phyloP scores from a whole-genome alignment of 2,113 vertebrate genomes.

The Grantiella picta region DNA sequence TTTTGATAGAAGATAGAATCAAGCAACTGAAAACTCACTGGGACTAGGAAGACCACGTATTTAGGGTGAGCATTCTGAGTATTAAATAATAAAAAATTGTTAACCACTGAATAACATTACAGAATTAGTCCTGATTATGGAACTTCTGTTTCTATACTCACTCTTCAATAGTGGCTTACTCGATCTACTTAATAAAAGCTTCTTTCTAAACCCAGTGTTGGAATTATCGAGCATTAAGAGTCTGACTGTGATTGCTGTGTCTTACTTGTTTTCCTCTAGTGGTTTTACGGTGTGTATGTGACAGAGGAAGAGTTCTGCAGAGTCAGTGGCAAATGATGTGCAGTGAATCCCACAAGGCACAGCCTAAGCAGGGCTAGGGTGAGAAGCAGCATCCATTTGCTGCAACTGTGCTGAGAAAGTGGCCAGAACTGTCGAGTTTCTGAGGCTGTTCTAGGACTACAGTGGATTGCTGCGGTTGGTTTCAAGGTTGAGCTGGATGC shows the following conservation, averaged over 20 bases:
- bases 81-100: background rate
- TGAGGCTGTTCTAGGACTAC: background rate
- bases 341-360: too few relatives aligned
- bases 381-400: background rate
- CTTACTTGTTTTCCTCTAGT: background rate
- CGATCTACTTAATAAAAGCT: constrained; percentile 30
- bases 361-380: background rate
- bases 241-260: background rate
- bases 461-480: too few relatives aligned
- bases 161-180: background rate
- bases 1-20: background rate
- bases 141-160: background rate
- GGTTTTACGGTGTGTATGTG: background rate
- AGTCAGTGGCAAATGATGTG: background rate
- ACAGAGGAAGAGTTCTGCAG: background rate
- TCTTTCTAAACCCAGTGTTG: background rate
- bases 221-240: background rate
- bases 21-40: background rate
- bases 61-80: background rate
- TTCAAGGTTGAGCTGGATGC: too few relatives aligned
- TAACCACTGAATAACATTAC: background rate
- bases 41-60: background rate
- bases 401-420: background rate
- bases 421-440: background rate
- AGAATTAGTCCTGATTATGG: background rate